Conservation (phyloP, 2,797 vertebrate species). For the Lycodopsis pacificus region DNA sequence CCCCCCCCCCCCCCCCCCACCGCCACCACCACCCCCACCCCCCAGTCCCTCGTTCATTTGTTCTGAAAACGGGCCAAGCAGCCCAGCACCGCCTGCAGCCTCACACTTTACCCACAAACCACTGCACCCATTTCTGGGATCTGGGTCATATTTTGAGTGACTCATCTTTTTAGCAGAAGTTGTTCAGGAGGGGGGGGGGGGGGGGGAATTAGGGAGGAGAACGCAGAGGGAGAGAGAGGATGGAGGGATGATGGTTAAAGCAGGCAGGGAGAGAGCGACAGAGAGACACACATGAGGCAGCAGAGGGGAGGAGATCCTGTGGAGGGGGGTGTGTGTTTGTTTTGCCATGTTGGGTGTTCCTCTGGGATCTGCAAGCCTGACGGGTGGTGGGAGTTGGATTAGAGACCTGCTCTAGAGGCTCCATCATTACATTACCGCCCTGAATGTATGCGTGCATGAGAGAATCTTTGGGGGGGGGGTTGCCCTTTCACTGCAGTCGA, state of each 20-base stretch:
- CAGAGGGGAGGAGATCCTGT: slow-evolving; percentile 22
- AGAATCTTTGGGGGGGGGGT: slow-evolving; percentile 15
- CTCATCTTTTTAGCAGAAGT: slow-evolving; percentile 68
- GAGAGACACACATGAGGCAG: slow-evolving; percentile 16
- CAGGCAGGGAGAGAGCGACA: not conserved
- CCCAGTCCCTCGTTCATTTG: slow-evolving; percentile 20
- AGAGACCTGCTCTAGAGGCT: slow-evolving; percentile 64
- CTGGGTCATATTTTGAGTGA: slow-evolving; percentile 74
- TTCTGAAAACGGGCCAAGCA: not conserved
- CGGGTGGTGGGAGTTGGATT: slow-evolving; percentile 51
- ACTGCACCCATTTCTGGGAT: slow-evolving; percentile 66
- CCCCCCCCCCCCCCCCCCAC: not conserved
- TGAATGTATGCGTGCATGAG: slow-evolving; percentile 27
- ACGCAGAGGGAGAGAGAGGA: not conserved
- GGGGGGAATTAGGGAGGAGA: not conserved
- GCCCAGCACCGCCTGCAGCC: slow-evolving; percentile 34
- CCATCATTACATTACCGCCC: slow-evolving; percentile 72
- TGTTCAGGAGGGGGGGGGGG: not conserved
- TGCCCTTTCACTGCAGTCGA: slow-evolving; percentile 48
- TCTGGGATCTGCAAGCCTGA: slow-evolving; percentile 59
- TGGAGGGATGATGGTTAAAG: slow-evolving; percentile 11
- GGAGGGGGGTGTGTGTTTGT: slow-evolving; percentile 63
- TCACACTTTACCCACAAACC: slow-evolving; percentile 70
- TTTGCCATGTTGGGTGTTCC: slow-evolving; percentile 72
- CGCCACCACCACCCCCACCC: too few relatives aligned